These are phyloP conservation scores for Chrysemys picta DNA, from an alignment of 2,113 vertebrate genomes.

Conservation along the genomic window DNA sequence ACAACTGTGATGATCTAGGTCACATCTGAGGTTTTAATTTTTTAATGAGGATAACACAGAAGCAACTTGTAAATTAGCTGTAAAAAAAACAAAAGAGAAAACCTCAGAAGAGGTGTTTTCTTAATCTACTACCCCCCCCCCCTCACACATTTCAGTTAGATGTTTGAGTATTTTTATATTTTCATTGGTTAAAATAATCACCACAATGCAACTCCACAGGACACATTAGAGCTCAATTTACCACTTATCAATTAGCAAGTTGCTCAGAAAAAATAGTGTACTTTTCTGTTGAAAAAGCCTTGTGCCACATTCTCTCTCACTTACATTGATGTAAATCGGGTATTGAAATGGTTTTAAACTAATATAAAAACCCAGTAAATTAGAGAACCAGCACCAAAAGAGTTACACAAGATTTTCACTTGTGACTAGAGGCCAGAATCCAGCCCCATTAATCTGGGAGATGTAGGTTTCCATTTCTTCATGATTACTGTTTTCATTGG, in stretches of 20 bases:
- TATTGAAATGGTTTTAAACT: not conserved
- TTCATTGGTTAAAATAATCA: not conserved
- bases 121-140: accelerated
- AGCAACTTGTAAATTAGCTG: not conserved
- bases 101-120: not conserved
- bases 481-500: not conserved
- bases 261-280: not conserved
- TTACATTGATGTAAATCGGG: not conserved
- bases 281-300: not conserved
- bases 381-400: not conserved
- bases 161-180: not conserved
- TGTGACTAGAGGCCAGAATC: not conserved
- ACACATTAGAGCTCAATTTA: not conserved
- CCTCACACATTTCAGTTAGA: not conserved
- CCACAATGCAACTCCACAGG: not conserved
- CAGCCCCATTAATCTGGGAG: not conserved
- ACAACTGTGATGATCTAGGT: not conserved
- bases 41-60: not conserved
- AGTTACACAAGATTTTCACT: not conserved
- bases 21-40: not conserved
- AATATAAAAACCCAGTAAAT: not conserved
- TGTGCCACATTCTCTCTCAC: not conserved
- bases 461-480: not conserved
- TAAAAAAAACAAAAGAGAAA: not conserved
- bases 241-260: not conserved